A percentile compares a stretch with the other conserved stretches of the same genome.
These are phyloP conservation scores for Ochotona princeps DNA, from an alignment of 2,113 vertebrate species.

Conservation along the genomic window DNA sequence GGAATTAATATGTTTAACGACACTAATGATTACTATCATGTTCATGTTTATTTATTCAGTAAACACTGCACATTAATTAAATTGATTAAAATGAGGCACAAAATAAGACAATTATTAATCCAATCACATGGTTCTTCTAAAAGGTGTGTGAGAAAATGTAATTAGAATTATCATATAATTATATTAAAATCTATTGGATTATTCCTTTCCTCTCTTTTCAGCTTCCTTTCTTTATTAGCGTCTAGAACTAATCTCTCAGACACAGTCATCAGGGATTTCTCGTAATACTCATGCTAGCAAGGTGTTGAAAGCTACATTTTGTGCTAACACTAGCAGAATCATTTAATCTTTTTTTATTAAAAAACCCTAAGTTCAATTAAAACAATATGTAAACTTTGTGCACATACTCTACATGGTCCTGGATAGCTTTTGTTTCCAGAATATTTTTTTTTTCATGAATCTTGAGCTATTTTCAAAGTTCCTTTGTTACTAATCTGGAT, in stretches of 20 bases:
- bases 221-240: background rate
- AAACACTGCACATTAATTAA: background rate
- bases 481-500: background rate
- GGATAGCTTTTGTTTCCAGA: background rate
- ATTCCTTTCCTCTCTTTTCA: background rate
- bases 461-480: background rate
- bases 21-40: background rate
- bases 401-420: background rate
- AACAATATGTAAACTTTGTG: background rate
- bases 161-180: background rate
- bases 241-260: background rate
- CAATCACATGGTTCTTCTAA: background rate
- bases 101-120: background rate
- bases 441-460: background rate
- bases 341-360: background rate
- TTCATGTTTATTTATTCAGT: slow-evolving; percentile 31
- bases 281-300: background rate
- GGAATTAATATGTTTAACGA: background rate
- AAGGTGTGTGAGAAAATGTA: slow-evolving; percentile 1
- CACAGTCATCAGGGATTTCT: background rate
- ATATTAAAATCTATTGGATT: background rate
- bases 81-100: slow-evolving; percentile 26
- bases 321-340: background rate
- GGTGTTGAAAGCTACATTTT: background rate
- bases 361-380: background rate